Conservation (phyloP, 2,888 invertebrate genomes). For the Euzophera pinguis region DNA sequence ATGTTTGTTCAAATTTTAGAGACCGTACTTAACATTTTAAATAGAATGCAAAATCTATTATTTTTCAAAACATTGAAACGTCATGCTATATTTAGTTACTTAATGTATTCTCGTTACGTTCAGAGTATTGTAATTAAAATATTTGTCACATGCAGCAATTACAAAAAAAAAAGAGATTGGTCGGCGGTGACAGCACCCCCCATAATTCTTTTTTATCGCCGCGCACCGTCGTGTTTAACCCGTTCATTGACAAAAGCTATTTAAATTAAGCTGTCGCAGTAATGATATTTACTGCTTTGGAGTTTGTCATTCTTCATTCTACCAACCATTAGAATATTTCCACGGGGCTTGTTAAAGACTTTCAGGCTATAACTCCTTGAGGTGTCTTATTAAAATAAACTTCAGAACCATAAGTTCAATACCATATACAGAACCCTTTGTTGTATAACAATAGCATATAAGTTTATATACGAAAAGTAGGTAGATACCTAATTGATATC, state of each 20-base stretch:
- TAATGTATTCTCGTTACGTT: background rate
- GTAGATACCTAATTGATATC: too few species aligned
- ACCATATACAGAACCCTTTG: too few species aligned
- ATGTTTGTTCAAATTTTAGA: background rate
- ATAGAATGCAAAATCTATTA: background rate
- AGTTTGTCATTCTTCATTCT: slow-evolving; percentile 47
- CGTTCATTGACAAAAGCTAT: slow-evolving; percentile 80
- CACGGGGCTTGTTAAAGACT: slow-evolving; percentile 42
- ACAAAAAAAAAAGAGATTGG: slow-evolving; percentile 46
- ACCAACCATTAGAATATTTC: slow-evolving; percentile 48
- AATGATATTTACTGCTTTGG: slow-evolving; percentile 69
- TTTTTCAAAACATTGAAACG: background rate
- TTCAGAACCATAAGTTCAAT: too few species aligned
- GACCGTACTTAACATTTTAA: background rate
- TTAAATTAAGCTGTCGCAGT: slow-evolving; percentile 76
- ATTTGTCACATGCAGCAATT: slow-evolving; percentile 66
- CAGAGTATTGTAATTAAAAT: slow-evolving; percentile 63
- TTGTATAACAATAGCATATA: too few species aligned
- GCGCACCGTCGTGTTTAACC: slow-evolving; percentile 64
- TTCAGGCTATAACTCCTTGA: too few species aligned
- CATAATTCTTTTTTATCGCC: slow-evolving; percentile 76
- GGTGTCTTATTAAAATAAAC: too few species aligned
- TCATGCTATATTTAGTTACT: background rate
- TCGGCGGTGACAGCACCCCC: slow-evolving; percentile 53
- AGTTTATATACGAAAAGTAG: too few species aligned